Evolutionary conservation across 2,113 vertebrate genomes (phyloP).

Genomic region (Thunnus maccoyii): DNA sequence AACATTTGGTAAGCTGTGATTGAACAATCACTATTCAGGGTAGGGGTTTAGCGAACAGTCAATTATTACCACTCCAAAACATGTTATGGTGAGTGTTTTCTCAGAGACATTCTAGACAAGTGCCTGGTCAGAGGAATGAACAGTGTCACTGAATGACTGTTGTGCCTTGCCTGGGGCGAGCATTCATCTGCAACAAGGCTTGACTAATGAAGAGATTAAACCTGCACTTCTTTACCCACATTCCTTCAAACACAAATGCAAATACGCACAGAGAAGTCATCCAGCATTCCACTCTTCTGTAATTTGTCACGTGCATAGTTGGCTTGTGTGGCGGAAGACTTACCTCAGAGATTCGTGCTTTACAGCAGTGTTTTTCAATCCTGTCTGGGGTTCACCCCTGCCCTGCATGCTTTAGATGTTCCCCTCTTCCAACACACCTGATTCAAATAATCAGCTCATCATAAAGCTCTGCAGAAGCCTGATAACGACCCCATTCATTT

Average conservation of each 20-base stretch:
- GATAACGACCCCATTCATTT: too few relatives aligned
- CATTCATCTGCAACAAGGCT: slow-evolving; percentile 49
- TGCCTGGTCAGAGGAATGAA: slow-evolving; percentile 44
- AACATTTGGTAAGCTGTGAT: background rate
- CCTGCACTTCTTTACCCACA: slow-evolving; percentile 46
- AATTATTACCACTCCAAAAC: slow-evolving; percentile 22
- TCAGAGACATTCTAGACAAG: slow-evolving; percentile 6
- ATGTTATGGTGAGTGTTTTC: background rate
- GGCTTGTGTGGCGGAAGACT: slow-evolving; percentile 7
- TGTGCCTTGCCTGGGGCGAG: slow-evolving; percentile 30
- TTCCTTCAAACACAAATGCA: slow-evolving; percentile 41
- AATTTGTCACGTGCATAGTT: slow-evolving; percentile 43
- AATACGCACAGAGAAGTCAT: slow-evolving; percentile 2
- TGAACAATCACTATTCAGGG: background rate
- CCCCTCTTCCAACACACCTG: too few relatives aligned
- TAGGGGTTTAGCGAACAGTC: slow-evolving; percentile 18
- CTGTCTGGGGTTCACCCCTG: too few relatives aligned
- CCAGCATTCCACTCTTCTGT: slow-evolving; percentile 45
- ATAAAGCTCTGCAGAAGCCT: too few relatives aligned
- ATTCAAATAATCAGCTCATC: too few relatives aligned
- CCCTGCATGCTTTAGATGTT: too few relatives aligned
- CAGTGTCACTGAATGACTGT: slow-evolving; percentile 59
- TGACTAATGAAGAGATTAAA: slow-evolving; percentile 65
- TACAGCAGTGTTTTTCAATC: background rate
- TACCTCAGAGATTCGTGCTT: background rate